These are phyloP conservation scores for Brachypteracias leptosomus DNA, from an alignment of 2,113 vertebrate genomes.

Conservation along the genomic window DNA sequence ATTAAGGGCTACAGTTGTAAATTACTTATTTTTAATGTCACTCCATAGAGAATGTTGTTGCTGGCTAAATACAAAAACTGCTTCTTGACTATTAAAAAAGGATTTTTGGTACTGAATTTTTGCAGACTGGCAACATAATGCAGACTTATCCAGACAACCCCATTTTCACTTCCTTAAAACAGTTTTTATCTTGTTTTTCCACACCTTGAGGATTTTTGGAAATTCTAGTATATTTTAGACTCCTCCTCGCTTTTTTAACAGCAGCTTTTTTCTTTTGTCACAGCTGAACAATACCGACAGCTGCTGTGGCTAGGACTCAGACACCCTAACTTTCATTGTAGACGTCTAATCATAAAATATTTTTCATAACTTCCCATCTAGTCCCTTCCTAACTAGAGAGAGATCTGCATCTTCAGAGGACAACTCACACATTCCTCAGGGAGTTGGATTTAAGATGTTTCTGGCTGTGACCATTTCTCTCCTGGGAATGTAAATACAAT, in stretches of 20 bases:
- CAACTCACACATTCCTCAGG: not conserved
- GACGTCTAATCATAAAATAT: not conserved
- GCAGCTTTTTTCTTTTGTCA: not conserved
- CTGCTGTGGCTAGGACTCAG: not conserved
- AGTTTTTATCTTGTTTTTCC: not conserved
- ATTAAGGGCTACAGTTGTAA: not conserved
- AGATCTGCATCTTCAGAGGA: not conserved
- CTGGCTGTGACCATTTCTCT: not conserved
- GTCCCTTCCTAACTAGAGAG: not conserved
- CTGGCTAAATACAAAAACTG: not conserved
- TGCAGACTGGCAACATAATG: not conserved
- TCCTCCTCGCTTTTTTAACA: not conserved
- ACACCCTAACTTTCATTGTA: not conserved
- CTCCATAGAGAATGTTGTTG: not conserved
- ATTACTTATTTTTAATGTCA: not conserved
- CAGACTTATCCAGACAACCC: not conserved
- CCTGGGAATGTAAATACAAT: not conserved
- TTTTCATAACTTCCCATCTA: not conserved
- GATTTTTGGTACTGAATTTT: not conserved
- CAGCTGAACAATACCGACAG: not conserved
- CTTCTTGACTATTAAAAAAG: not conserved
- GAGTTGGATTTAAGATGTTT: not conserved
- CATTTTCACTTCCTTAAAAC: not conserved
- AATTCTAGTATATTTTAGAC: not conserved
- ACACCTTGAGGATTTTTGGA: not conserved